phyloP scores from a whole-genome alignment of 1,140 invertebrate genomes.

The Mya arenaria region DNA sequence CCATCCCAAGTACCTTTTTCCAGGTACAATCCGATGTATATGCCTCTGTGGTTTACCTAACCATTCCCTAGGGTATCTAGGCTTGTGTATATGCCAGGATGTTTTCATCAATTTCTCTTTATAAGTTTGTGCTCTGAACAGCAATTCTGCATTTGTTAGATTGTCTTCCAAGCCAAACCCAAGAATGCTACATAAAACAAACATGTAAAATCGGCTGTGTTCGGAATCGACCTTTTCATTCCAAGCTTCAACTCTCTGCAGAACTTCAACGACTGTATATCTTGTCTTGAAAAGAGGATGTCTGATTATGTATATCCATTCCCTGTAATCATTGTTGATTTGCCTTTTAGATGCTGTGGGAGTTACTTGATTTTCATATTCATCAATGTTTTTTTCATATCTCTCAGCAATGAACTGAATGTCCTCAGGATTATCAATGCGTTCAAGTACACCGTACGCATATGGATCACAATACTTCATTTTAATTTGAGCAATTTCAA shows the following conservation, averaged over 20 bases:
- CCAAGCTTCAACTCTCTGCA: constrained; percentile 39
- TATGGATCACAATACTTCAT: constrained; percentile 17
- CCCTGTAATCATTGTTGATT: constrained; percentile 46
- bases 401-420: constrained; percentile 35
- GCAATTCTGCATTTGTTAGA: constrained; percentile 26
- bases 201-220: constrained; percentile 47
- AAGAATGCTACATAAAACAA: constrained; percentile 52
- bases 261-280: constrained; percentile 35
- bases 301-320: constrained; percentile 56
- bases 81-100: constrained; percentile 36
- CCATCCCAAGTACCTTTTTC: constrained; percentile 37
- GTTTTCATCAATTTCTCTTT: constrained; percentile 45
- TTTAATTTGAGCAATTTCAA: constrained; percentile 51
- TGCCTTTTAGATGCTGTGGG: not conserved
- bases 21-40: constrained; percentile 46
- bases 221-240: constrained; percentile 27
- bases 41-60: constrained; percentile 29
- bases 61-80: constrained; percentile 58
- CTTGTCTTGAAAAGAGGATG: not conserved
- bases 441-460: constrained; percentile 33
- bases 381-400: constrained; percentile 57
- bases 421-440: constrained; percentile 36
- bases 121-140: constrained; percentile 41
- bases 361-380: constrained; percentile 5
- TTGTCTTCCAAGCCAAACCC: constrained; percentile 42